Evolutionary conservation across 92 coral and sea anemone species (phyloP), one percentile per base, ranked within the genome.

Genomic region (Phenganax stokvisi): DNA sequence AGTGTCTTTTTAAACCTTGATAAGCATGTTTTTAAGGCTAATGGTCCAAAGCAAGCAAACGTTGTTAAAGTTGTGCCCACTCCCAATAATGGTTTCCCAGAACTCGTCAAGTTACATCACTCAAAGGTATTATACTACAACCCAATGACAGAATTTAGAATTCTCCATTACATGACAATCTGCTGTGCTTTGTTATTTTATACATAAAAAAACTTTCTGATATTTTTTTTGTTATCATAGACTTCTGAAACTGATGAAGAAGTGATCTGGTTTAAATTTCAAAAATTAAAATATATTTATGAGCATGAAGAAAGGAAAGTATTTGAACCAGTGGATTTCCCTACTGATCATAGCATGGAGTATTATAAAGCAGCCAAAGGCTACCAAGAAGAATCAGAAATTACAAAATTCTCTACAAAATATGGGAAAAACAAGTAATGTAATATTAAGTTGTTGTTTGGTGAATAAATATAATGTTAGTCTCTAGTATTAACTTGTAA

Each of bases 1-100:
- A 20, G 72, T 72, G 54, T 13, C 29, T 6, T n/a, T 13, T 30
- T 73, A 28, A 47, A 29, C 13, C 47, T 71, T 11, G 31, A 27
- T 72, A 15, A 12, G 54, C 58, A 27, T 64, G 66, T 9, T 28
- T 51, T 68, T 31, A 55, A 96, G 99, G 96, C 84, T 69, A 85
- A 74, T 17, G 74, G 64, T 29, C 91, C 97, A 15, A 77, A 88
- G 3, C 69, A 75, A 76, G 99, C 99, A 28, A 88, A 90, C 9
- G 91, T 92, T 25, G 86, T 96, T 70, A 96, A 96, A 87, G 99
- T 96, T 81, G 96, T 96, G 62, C 99, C 99, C 6, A 96, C 99
- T 44, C 91, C 97, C 53, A 96, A 96, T 73, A 92, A 96, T 89
- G 99, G 99, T 6, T 96, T 87, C 29, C 92, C 99, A 65, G 99